These are phyloP conservation scores for Geothlypis trichas DNA, from an alignment of 2,113 vertebrate species.

Conservation along the genomic window DNA sequence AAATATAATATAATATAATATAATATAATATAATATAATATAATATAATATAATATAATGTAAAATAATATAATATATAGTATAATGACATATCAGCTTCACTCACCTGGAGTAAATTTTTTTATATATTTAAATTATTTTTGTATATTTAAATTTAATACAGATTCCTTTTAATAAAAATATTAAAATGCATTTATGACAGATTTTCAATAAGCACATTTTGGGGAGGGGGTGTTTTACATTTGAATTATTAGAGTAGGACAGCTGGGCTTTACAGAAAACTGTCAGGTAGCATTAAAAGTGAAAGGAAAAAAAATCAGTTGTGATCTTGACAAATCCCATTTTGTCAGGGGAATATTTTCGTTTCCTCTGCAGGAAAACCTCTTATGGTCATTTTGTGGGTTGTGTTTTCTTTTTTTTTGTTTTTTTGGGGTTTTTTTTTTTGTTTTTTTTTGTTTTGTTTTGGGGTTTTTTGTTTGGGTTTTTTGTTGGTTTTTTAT, in stretches of 20 bases:
- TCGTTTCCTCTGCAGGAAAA: not conserved
- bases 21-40: too few species aligned
- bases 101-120: not conserved
- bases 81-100: not conserved
- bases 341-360: not conserved
- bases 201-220: not conserved
- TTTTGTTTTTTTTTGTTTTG: too few species aligned
- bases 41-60: too few species aligned
- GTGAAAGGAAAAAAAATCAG: not conserved
- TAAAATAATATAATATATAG: too few species aligned
- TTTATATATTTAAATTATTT: too few species aligned
- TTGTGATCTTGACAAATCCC: not conserved
- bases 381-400: fast-evolving
- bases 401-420: too few species aligned
- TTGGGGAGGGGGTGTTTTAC: not conserved
- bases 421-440: too few species aligned
- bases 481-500: too few species aligned
- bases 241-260: not conserved
- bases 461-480: too few species aligned
- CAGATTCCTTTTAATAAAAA: not conserved
- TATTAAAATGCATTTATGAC: not conserved
- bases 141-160: too few species aligned
- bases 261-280: not conserved
- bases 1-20: too few species aligned
- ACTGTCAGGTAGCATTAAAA: not conserved